Evolutionary conservation across 2,113 vertebrate genomes (phyloP).

Genomic region (Choloepus hoffmanni): DNA sequence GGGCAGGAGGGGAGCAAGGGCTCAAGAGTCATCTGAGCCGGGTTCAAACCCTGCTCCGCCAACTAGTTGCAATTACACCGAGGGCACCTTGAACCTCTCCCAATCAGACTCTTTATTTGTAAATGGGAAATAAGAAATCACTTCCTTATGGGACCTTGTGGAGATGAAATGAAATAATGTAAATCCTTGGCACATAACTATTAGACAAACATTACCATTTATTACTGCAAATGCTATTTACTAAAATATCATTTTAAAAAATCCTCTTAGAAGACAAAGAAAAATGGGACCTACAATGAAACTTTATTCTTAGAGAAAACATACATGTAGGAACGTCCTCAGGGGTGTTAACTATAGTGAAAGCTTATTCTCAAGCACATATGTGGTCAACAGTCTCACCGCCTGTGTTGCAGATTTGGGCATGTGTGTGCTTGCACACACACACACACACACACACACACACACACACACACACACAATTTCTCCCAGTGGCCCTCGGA

Average conservation of each 20-base stretch:
- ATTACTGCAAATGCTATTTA: constrained; percentile 43
- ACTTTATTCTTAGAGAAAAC: constrained; percentile 24
- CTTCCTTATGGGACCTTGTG: neutral
- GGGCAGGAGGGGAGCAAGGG: neutral
- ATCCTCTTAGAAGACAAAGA: neutral
- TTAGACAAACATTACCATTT: constrained; percentile 56
- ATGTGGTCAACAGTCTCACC: neutral
- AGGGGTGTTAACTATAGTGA: neutral
- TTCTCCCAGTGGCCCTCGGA: neutral
- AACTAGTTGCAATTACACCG: neutral
- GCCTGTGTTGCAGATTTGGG: neutral
- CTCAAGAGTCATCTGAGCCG: neutral
- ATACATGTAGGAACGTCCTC: neutral
- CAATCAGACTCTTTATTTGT: constrained; percentile 6
- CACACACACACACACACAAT: too few relatives aligned
- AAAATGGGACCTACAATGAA: constrained; percentile 7
- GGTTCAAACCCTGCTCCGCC: neutral
- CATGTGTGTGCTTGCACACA: neutral
- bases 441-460: too few relatives aligned
- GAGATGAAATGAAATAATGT: constrained; percentile 50
- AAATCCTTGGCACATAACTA: neutral
- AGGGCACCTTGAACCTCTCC: constrained; percentile 9
- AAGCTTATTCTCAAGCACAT: neutral
- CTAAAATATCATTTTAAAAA: constrained; percentile 2
- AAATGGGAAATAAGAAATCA: constrained; percentile 55